Base-by-base conservation (phyloP, 2,888 invertebrate genomes). In the Cephus pygmeus region DNA sequence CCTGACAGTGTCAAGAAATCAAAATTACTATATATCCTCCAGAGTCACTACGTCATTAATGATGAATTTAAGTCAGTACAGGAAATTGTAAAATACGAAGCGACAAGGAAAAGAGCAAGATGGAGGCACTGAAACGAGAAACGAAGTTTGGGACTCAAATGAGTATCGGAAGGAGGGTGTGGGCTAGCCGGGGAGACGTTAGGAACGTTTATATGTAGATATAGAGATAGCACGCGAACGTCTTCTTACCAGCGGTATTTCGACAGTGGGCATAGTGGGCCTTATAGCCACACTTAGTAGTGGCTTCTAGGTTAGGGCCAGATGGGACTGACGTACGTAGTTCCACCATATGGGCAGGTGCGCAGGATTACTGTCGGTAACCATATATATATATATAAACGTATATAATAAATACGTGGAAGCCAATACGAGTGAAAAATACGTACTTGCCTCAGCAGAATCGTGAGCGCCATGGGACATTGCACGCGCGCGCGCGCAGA, bases 291-390 rank as follows among this genome's bases (percentile, higher is more conserved):
- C 40, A 6, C 15, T 15, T 40, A 40, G 40, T 15, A 40, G 40
- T 40, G 40, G 40, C 40, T 40, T 15, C 40, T 40, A 40, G 71
- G 12, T 71, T 75, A 73, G 56, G 76, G 74, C 79, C 79, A 79
- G 79, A 79, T 79, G 79, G 79, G 79, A 40, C 69, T 34, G 31
- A n/a, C n/a, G 73, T 33, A 76, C n/a, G 76, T 74, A 81, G 77
- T 80, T 78, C 83, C 83, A 84, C 88, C 90, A 90, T 87, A 90
- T 89, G 89, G 89, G 89, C 91, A 91, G 91, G 91, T 91, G 91
- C 88, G 87, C 83, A 40, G 15, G 75, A 69, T 69, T 34, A 33
- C 33, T 73, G 78, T 6, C 77, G 36, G 69, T 56, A 36, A 34
- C 36, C 15, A 36, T 15, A 36, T 36, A 36, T 35, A 35, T 34